Base-by-base conservation (phyloP, 2,888 invertebrate species). In the Halictus quadricinctus region DNA sequence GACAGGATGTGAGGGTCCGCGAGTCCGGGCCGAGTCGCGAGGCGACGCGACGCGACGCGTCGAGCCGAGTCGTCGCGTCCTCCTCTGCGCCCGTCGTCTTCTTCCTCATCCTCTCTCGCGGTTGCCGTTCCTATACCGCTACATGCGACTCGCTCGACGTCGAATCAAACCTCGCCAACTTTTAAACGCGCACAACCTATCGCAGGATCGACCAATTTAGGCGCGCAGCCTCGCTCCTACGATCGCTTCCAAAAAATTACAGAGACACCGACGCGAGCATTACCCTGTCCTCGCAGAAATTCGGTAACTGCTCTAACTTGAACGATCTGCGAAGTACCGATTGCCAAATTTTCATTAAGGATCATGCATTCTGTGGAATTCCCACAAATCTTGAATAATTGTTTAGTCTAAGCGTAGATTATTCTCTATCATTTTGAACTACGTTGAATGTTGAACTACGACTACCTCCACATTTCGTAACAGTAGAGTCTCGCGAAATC, bases 1-100 rank as follows among this genome's bases (percentile, higher is more conserved):
- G 93, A 94, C 94, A 94, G 94, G 94, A 94, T 94, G 94, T 89
- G 94, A 94, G 94, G 94, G 94, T 93, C 93, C 94, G 94, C 93
- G 93, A 91, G 91, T 88, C 89, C 90, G 90, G 88, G 88, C 91
- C 89, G 90, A 88, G 89, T 41, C 79, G 81, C 78, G 86, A 80
- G 69, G 77, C 84, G 77, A 78, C 73, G 69, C 84, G 64, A 73
- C 81, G 76, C 77, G 54, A 48, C 82, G 46, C 70, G 54, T 76
- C 85, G 60, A 48, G 72, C 58, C 58, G 60, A 69, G 36, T 81
- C 78, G 43, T n/a, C 64, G 66, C 29, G 72, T 80, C 48, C 64
- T 64, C 72, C 15, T 74, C 73, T 15, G 60, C 73, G 25, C 18
- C 64, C 64, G 64, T 54, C 54, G 36, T 75, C 76, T 43, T 66